Conservation (phyloP, 1,140 invertebrate genomes). For the Antheraea mylitta region DNA sequence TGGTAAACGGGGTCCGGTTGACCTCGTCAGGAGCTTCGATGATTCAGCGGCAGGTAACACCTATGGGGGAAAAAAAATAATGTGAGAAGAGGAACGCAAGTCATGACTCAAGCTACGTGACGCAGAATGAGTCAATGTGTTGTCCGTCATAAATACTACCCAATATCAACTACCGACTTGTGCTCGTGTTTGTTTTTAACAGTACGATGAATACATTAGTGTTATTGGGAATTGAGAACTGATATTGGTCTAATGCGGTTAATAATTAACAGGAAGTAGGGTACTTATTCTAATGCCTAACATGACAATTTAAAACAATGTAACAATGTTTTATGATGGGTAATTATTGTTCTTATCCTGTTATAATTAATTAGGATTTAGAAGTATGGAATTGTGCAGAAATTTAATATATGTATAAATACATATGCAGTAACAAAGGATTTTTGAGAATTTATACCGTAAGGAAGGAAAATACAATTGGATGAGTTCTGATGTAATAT, state of each 20-base stretch:
- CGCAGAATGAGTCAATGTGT: conserved; percentile 54
- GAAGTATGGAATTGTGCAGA: no score
- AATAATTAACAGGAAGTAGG: not conserved
- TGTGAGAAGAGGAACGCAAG: conserved; percentile 34
- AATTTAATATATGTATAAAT: no score
- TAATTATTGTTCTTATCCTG: no score
- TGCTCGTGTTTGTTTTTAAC: conserved; percentile 26
- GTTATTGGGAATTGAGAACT: conserved; percentile 12
- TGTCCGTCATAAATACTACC: conserved; percentile 37
- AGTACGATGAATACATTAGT: conserved; percentile 15
- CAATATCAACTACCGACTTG: conserved; percentile 23
- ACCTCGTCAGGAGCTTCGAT: conserved; percentile 25
- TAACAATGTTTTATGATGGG: no score
- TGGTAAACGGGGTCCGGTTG: conserved; percentile 20
- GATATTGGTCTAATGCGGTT: not conserved
- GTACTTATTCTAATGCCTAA: no score
- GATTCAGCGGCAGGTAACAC: conserved; percentile 56
- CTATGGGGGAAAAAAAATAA: conserved; percentile 54
- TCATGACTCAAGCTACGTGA: conserved; percentile 65
- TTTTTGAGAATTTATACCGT: no score
- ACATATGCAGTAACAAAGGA: no score
- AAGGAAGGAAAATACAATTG: no score
- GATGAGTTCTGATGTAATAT: no score
- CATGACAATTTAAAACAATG: no score
- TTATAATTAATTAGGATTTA: no score